phyloP scores from a whole-genome alignment of 1,140 invertebrate genomes.

The Zophobas morio region DNA sequence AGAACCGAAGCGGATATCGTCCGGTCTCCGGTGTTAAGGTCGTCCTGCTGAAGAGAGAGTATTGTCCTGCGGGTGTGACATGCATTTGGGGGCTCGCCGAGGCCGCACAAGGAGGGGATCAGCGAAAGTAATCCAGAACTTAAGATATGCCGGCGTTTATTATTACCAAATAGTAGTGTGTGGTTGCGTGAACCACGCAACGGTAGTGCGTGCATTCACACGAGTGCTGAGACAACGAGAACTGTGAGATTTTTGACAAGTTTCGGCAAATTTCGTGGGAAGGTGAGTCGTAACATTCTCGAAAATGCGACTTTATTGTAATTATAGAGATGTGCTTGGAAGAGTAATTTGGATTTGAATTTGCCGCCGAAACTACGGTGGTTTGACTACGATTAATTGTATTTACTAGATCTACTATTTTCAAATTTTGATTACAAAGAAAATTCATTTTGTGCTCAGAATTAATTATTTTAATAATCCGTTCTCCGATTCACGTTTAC shows the following conservation, averaged over 20 bases:
- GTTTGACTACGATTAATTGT: too few relatives aligned
- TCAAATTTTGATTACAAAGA: too few relatives aligned
- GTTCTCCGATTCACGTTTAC: too few relatives aligned
- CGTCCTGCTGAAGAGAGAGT: slow-evolving; percentile 10
- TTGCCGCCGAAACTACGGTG: too few relatives aligned
- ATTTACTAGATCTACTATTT: too few relatives aligned
- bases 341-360: too few relatives aligned
- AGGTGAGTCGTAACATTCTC: not conserved
- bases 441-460: too few relatives aligned
- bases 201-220: not conserved
- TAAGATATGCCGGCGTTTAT: slow-evolving; percentile 12
- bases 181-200: slow-evolving; percentile 18
- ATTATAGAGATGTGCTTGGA: too few relatives aligned
- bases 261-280: not conserved
- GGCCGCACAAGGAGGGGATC: slow-evolving; percentile 14
- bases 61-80: slow-evolving; percentile 13
- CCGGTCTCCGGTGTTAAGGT: slow-evolving; percentile 32
- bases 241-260: not conserved
- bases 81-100: slow-evolving; percentile 43
- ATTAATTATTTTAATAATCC: too few relatives aligned
- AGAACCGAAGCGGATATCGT: slow-evolving; percentile 27
- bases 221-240: not conserved
- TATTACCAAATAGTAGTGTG: slow-evolving; percentile 17
- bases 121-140: slow-evolving; percentile 42
- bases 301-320: not conserved